Percentiles rank a stretch among this genome's conserved stretches.
These are phyloP conservation scores for Meiosimyza platycephala DNA, from an alignment of 2,888 invertebrate genomes.

Conservation along the genomic window DNA sequence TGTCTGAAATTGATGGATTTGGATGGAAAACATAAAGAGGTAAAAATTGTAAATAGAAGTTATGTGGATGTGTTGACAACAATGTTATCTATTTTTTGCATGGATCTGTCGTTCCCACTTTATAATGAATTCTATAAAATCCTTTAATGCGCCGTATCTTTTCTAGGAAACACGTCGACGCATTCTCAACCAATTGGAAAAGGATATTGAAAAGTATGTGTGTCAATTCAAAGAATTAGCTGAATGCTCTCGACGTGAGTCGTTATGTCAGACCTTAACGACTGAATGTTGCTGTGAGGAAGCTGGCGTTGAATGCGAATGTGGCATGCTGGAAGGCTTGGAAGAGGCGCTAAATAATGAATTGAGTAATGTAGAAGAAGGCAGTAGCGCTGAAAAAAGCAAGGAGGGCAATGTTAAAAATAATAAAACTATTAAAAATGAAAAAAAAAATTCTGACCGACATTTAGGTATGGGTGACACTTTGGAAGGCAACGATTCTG, in stretches of 20 bases:
- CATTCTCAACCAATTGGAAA: slow-evolving; percentile 30
- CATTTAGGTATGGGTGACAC: slow-evolving; percentile 12
- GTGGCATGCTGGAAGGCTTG: too few species aligned
- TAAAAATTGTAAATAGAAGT: not conserved
- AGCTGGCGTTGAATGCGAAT: not conserved
- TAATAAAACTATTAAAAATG: not conserved
- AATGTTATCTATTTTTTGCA: too few species aligned
- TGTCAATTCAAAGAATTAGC: slow-evolving; percentile 21
- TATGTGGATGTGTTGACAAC: too few species aligned
- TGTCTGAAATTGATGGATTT: slow-evolving; percentile 32
- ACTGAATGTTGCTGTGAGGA: slow-evolving; percentile 8
- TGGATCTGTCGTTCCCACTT: too few species aligned
- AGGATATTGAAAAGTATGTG: slow-evolving; percentile 30
- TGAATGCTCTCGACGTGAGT: not conserved
- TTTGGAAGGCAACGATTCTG: not conserved
- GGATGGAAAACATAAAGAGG: slow-evolving; percentile 11
- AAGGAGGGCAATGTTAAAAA: not conserved
- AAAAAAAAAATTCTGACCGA: not conserved
- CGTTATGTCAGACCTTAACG: slow-evolving; percentile 2
- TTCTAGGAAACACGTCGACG: slow-evolving; percentile 31
- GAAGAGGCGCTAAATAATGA: not conserved
- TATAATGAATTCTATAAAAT: too few species aligned
- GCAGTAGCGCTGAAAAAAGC: not conserved
- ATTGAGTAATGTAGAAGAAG: not conserved
- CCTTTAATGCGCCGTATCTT: too few species aligned